Evolutionary conservation across 2,888 invertebrate genomes (phyloP).

Genomic region (Galerucella nymphaeae): DNA sequence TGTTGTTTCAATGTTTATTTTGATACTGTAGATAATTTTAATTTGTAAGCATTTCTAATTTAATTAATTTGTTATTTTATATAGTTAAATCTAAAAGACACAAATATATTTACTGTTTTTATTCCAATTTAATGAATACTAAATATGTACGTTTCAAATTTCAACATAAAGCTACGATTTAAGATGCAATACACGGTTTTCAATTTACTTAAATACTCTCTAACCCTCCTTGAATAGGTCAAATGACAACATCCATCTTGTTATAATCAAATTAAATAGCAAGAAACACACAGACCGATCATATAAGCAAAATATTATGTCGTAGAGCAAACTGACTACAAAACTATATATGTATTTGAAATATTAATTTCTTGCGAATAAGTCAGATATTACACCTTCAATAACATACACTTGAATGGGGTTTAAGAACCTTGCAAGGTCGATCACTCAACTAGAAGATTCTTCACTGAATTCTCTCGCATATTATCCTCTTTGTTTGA

Average conservation of each 20-base stretch:
- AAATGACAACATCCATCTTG: neutral
- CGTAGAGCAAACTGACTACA: neutral
- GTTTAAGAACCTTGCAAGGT: conserved; percentile 59
- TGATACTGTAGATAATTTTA: no score
- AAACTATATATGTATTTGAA: neutral
- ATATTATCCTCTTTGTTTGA: conserved; percentile 20
- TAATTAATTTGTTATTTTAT: no score
- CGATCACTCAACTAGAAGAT: conserved; percentile 45
- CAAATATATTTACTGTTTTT: no score
- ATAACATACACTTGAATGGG: conserved; percentile 35
- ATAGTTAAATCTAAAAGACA: no score
- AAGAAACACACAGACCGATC: neutral
- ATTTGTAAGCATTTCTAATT: no score
- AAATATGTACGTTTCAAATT: neutral
- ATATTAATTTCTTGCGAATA: neutral
- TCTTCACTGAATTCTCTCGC: conserved; percentile 33
- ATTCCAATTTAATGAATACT: neutral
- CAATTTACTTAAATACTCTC: neutral
- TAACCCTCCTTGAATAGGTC: neutral
- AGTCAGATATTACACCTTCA: conserved; percentile 25
- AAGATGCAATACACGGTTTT: neutral
- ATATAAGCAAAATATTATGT: neutral
- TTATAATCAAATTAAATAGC: neutral
- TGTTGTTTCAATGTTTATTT: no score
- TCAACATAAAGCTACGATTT: neutral